Percentiles rank a stretch among this genome's conserved stretches.
Evolutionary conservation across 1,140 invertebrate genomes (phyloP).

Genomic region (Acarapis woodi): DNA sequence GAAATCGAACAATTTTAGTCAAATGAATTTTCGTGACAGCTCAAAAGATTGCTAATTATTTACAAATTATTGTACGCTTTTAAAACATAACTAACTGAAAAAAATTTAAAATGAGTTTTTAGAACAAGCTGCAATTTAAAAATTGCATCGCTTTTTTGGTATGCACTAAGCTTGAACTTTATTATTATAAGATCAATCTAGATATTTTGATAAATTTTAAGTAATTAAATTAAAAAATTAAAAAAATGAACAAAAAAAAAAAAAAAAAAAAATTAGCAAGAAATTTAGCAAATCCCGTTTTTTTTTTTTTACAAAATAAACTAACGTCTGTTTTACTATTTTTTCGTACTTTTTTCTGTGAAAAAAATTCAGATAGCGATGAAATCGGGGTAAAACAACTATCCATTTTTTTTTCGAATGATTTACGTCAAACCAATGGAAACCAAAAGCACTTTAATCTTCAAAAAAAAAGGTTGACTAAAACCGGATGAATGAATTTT

Average conservation of each 20-base stretch:
- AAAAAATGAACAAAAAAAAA: neutral
- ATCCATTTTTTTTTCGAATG: neutral
- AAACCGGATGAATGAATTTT: too few species aligned
- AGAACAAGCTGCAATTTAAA: too few species aligned
- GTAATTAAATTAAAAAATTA: neutral
- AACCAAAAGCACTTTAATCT: too few species aligned
- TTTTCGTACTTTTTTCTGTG: constrained; percentile 42
- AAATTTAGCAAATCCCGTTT: neutral
- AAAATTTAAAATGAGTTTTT: too few species aligned
- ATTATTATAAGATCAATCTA: too few species aligned
- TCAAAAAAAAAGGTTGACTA: too few species aligned
- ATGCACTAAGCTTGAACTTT: too few species aligned
- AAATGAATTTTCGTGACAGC: neutral
- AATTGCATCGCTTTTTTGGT: too few species aligned
- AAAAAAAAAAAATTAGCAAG: constrained; percentile 5
- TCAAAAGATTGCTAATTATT: neutral
- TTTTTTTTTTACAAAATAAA: constrained; percentile 1
- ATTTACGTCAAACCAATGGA: too few species aligned
- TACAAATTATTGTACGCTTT: too few species aligned
- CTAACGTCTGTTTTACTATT: constrained; percentile 4
- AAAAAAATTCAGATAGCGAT: constrained; percentile 40
- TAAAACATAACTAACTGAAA: too few species aligned
- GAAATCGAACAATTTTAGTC: neutral
- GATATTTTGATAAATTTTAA: neutral
- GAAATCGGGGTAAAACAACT: neutral